Evolutionary conservation across 2,797 vertebrate species (phyloP), one percentile per base, ranked within the genome.

Genomic region (Cyprinodon diabolis): DNA sequence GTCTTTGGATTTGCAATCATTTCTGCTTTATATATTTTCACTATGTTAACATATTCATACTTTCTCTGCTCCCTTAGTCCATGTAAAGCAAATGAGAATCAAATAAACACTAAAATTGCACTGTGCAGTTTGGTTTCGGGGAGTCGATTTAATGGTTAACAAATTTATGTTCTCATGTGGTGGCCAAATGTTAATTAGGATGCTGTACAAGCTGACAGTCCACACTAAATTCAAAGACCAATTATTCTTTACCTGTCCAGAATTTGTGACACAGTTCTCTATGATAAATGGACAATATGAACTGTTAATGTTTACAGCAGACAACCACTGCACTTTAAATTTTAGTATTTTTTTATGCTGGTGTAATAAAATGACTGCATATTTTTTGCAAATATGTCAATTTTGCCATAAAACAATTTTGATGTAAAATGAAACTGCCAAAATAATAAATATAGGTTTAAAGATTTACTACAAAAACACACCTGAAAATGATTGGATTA

Each of bases 71-170:
- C 72, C 78, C 43, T 69, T 21, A 6, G 8, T 9, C 58, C 75
- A 77, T 74, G 58, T 71, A 83, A 80, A 79, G 72, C 40, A 82
- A 79, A 77, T 67, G 15, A 68, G 54, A 75, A 79, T 77, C 72
- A 6, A 15, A 57, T 72, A 62, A 77, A 81, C 66, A 74, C 76
- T 35, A 71, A 47, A 0, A 3, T 58, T 78, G 74, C 69, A 21
- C 74, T 58, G 11, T 63, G 25, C 66, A 63, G 25, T 71, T 86
- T 66, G 0, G 54, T 81, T 81, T 62, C 73, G 75, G 80, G 78
- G 82, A 79, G 52, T 66, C 71, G 57, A 71, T 55, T 71, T 72
- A 58, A 71, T 49, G 66, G 48, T 35, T 19, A 48, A 0, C 37
- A 68, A 68, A 43, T 43, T 6, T 43, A 56, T 1, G 10, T 52